These are phyloP conservation scores for Sarcophaga variegata DNA, from an alignment of 2,888 invertebrate species.

Conservation along the genomic window DNA sequence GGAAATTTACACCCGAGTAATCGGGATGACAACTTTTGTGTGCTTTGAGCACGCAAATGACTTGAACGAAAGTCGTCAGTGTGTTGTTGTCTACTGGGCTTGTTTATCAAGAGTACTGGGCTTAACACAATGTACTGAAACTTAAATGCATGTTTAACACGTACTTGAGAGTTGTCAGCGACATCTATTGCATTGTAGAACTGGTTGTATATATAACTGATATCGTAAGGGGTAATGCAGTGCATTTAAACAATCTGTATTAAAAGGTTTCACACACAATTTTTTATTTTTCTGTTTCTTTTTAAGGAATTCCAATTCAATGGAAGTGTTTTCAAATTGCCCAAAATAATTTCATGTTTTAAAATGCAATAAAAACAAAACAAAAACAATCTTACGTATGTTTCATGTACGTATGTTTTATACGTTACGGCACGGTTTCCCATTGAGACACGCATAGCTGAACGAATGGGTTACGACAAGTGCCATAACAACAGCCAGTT, in stretches of 20 bases:
- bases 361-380: not conserved
- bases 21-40: not conserved
- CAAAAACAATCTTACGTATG: not conserved
- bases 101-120: not conserved
- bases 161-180: not conserved
- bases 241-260: constrained; percentile 4
- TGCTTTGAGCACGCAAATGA: too few relatives aligned
- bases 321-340: not conserved
- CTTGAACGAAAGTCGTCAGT: too few relatives aligned
- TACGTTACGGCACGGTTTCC: constrained; percentile 37
- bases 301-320: constrained; percentile 5
- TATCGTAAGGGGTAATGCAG: constrained; percentile 17
- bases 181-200: constrained; percentile 33
- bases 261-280: not conserved
- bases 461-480: not conserved
- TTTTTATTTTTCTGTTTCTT: not conserved
- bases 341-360: not conserved
- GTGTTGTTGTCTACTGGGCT: not conserved
- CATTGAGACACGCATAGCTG: constrained; percentile 36
- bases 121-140: not conserved
- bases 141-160: not conserved
- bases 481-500: constrained; percentile 1
- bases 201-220: not conserved
- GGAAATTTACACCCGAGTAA: too few relatives aligned
- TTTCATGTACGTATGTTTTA: constrained; percentile 33